These are phyloP conservation scores for Coluber constrictor DNA, from an alignment of 2,797 vertebrate species.

Conservation along the genomic window DNA sequence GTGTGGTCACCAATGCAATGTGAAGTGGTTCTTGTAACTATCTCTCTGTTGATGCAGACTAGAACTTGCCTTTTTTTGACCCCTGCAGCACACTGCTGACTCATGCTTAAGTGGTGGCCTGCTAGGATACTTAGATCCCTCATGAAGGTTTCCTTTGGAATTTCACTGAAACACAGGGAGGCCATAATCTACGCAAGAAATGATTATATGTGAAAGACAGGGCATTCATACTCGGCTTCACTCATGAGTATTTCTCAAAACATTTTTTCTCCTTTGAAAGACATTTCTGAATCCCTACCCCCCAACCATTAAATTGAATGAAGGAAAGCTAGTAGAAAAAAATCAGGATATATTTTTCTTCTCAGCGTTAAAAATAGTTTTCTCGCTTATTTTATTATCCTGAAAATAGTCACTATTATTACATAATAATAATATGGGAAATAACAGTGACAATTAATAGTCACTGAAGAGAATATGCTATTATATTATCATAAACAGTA, in stretches of 20 bases:
- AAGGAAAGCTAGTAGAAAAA: background rate
- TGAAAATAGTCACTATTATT: background rate
- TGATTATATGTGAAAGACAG: background rate
- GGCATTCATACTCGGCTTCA: background rate
- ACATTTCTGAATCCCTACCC: background rate
- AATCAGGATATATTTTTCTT: background rate
- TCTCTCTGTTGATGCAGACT: too few relatives aligned
- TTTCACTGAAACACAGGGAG: background rate
- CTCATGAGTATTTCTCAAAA: background rate
- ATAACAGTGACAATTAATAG: background rate
- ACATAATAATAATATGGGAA: background rate
- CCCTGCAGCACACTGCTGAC: too few relatives aligned
- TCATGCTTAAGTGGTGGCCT: too few relatives aligned
- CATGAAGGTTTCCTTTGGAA: background rate
- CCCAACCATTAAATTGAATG: background rate
- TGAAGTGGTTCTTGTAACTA: too few relatives aligned
- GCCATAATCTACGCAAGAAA: background rate
- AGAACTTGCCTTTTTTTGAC: too few relatives aligned
- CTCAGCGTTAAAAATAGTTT: background rate
- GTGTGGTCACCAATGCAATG: too few relatives aligned
- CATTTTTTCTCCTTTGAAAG: background rate
- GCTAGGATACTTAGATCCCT: too few relatives aligned
- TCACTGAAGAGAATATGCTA: background rate
- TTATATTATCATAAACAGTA: background rate
- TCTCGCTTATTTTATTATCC: background rate